Percentiles rank a stretch among this genome's conserved stretches.
phyloP scores from a whole-genome alignment of 2,888 invertebrate genomes.

The Lasioglossum marginatum region DNA sequence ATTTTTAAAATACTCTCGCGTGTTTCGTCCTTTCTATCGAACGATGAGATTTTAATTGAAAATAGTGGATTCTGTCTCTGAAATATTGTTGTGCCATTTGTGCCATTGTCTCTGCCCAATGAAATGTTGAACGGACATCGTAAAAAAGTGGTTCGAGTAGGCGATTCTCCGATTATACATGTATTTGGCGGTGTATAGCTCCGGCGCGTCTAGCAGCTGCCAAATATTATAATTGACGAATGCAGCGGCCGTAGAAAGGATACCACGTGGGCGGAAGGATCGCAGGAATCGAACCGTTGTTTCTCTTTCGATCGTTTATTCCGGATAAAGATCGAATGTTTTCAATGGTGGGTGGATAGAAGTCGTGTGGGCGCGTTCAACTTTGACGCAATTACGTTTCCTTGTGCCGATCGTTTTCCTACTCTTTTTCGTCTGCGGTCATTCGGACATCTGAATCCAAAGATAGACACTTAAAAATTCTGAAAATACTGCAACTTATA shows the following conservation, averaged over 20 bases:
- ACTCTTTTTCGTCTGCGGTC: constrained; percentile 34
- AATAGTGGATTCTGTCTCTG: not conserved
- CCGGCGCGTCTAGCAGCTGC: constrained; percentile 5
- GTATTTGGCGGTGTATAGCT: not conserved
- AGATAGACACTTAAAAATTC: not conserved
- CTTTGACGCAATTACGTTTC: constrained; percentile 57
- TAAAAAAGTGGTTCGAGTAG: constrained; percentile 8
- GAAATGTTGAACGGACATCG: not conserved
- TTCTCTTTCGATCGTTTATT: constrained; percentile 37
- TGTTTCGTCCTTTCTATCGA: too few species aligned
- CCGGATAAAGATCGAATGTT: constrained; percentile 52
- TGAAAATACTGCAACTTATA: constrained; percentile 10
- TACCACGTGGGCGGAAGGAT: constrained; percentile 11
- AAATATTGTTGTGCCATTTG: not conserved
- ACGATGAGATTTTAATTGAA: not conserved
- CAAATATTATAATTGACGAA: constrained; percentile 20
- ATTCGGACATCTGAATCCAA: constrained; percentile 31
- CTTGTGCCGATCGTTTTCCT: constrained; percentile 49
- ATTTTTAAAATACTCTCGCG: too few species aligned
- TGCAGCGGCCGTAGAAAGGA: not conserved
- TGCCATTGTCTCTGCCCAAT: not conserved
- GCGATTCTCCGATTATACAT: not conserved
- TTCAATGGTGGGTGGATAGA: constrained; percentile 54
- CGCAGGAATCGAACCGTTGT: constrained; percentile 30
- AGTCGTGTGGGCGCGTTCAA: constrained; percentile 51